Base-by-base conservation (phyloP, 1,140 invertebrate species). In the Drosophila pruinosa region DNA sequence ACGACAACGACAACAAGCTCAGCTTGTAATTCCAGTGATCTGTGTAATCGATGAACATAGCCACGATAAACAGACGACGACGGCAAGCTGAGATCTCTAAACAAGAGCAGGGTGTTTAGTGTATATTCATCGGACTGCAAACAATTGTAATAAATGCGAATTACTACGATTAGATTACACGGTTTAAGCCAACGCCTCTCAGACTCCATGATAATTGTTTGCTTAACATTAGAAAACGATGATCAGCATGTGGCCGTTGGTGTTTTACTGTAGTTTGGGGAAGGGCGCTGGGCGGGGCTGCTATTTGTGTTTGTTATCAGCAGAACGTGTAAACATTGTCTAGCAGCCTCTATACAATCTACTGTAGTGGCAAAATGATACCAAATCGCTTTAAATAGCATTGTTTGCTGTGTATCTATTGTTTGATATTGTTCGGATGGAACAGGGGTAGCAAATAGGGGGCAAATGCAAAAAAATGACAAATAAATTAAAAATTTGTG, bases 331-430 rank as follows among this genome's bases (percentile, higher is more conserved):
- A 65, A 71, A 71, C 68, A 71, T 65, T 52, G 50, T 65, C 61
- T 65, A 2, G 59, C 17, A 64, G 48, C 50, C 50, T 31, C 50
- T 22, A 12, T 10, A 48, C 67, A 70, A 70, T 64, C 67, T 70
- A 21, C 36, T 12, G 15, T 47, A 39, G 59, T 41, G 36, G 17
- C 57, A 38, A 73, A 68, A 58, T 69, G 78, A 77, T 81, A 81
- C 31, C 59, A 80, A 81, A 78, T 67, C 72, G 79, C 72, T 82
- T 75, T 74, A 83, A 83, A 83, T 78, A 78, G 79, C 72, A 78
- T 75, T 70, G 75, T 57, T 62, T 21, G 2, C n/a, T 22, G 14
- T 71, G 59, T 63, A 39, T 41, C 59, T 70, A 47, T 39, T 31
- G 53, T 31, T 12, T 47, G 57, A 64, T 64, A 65, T 47, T 19